Evolutionary conservation across 1,140 invertebrate genomes (phyloP).

Genomic region (Drosophila trapezifrons): DNA sequence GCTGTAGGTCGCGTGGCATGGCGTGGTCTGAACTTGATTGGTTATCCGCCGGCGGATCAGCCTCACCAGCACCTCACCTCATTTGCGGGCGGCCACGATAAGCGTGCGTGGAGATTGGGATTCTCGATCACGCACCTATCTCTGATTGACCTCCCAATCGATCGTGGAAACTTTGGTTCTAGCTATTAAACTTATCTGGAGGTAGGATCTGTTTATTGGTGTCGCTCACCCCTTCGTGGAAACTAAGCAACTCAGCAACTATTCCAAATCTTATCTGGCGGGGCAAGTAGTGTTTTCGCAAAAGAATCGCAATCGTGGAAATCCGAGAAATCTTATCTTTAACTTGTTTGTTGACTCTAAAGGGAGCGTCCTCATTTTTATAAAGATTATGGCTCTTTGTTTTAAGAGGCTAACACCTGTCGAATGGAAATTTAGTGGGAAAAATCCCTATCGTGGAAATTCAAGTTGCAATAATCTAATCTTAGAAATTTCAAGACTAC

Average conservation of each 20-base stretch:
- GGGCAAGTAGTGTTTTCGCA: neutral
- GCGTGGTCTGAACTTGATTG: constrained; percentile 34
- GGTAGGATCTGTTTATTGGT: neutral
- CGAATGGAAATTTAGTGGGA: neutral
- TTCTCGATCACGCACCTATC: constrained; percentile 38
- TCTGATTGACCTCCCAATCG: constrained; percentile 29
- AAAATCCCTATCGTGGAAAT: neutral
- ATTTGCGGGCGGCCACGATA: constrained; percentile 33
- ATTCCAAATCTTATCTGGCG: neutral
- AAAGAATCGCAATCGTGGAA: neutral
- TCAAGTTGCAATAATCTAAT: neutral
- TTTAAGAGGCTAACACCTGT: neutral
- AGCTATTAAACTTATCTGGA: constrained; percentile 5
- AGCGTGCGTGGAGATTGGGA: constrained; percentile 36
- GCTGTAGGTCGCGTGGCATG: constrained; percentile 41
- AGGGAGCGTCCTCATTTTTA: constrained; percentile 6
- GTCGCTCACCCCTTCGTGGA: constrained; percentile 1
- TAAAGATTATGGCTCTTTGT: neutral
- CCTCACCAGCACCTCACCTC: constrained; percentile 20
- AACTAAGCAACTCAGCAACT: neutral
- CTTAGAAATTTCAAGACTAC: neutral
- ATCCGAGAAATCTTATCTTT: constrained; percentile 10
- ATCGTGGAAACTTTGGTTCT: constrained; percentile 8
- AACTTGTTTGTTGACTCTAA: constrained; percentile 15
- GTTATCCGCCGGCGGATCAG: constrained; percentile 34